These are phyloP conservation scores for Recurvirostra avosetta DNA, from an alignment of 2,113 vertebrate genomes.

Conservation along the genomic window DNA sequence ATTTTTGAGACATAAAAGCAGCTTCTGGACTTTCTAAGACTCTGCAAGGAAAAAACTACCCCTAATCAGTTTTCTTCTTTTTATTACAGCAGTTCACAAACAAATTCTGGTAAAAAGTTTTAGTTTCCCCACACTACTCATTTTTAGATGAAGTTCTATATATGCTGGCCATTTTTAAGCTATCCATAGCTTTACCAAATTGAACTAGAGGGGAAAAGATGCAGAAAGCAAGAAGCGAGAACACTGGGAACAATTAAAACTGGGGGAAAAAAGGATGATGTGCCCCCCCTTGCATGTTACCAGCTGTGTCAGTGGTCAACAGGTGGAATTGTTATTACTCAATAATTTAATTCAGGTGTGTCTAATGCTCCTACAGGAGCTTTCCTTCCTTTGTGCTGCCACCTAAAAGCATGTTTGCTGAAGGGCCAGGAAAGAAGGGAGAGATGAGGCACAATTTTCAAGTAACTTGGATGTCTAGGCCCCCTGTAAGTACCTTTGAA, in stretches of 20 bases:
- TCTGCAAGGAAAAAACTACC: slow-evolving; percentile 31
- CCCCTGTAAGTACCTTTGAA: background rate
- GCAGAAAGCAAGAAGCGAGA: background rate
- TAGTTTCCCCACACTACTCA: background rate
- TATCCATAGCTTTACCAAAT: background rate
- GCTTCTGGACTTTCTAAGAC: slow-evolving; percentile 59
- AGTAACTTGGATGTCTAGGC: background rate
- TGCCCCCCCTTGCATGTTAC: background rate
- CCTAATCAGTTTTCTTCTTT: background rate
- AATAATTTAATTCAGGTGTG: background rate
- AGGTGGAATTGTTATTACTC: background rate
- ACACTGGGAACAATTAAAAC: background rate
- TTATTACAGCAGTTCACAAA: background rate
- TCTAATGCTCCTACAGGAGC: background rate
- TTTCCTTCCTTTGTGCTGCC: background rate
- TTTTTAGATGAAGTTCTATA: background rate
- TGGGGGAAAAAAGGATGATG: background rate
- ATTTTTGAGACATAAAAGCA: slow-evolving; percentile 69
- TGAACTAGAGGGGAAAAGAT: background rate
- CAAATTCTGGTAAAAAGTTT: background rate
- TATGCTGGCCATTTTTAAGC: background rate
- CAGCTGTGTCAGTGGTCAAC: background rate
- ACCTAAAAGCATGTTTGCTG: background rate
- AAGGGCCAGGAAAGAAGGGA: background rate
- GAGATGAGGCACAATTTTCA: background rate